A percentile compares a stretch with the other conserved stretches of the same genome.
These are phyloP conservation scores for Urechis unicinctus DNA, from an alignment of 2,888 invertebrate genomes.

Conservation along the genomic window DNA sequence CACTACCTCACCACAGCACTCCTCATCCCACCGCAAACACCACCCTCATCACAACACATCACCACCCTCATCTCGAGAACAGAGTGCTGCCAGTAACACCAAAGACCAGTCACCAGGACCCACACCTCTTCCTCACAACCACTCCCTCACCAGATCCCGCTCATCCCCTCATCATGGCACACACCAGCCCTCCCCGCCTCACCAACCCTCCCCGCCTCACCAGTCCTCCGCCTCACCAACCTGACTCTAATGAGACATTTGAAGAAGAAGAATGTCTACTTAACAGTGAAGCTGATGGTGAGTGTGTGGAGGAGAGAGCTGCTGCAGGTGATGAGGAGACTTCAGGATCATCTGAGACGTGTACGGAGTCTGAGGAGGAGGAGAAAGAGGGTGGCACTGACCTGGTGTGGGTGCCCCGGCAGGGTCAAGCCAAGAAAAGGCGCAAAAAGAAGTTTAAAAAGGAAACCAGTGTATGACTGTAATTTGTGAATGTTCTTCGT, in stretches of 20 bases:
- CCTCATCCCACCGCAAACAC: too few relatives aligned
- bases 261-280: background rate
- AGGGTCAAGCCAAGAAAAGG: conserved; percentile 18
- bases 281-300: background rate
- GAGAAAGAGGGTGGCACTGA: conserved; percentile 21
- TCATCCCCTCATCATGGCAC: background rate
- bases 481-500: too few relatives aligned
- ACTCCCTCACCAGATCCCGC: too few relatives aligned
- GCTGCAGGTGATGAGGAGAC: too few relatives aligned
- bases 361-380: background rate
- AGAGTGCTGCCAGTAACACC: too few relatives aligned
- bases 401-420: conserved; percentile 40
- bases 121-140: too few relatives aligned
- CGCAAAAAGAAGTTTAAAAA: conserved; percentile 33
- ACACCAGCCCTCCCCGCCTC: background rate
- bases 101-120: too few relatives aligned
- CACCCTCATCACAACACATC: too few relatives aligned
- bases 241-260: background rate
- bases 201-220: background rate
- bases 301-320: too few relatives aligned
- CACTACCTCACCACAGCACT: too few relatives aligned
- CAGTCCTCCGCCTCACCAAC: background rate
- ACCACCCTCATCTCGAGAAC: too few relatives aligned
- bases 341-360: background rate
- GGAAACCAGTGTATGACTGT: conserved; percentile 45